phyloP scores from a whole-genome alignment of 2,888 invertebrate species.

The Ectobius pallidus region DNA sequence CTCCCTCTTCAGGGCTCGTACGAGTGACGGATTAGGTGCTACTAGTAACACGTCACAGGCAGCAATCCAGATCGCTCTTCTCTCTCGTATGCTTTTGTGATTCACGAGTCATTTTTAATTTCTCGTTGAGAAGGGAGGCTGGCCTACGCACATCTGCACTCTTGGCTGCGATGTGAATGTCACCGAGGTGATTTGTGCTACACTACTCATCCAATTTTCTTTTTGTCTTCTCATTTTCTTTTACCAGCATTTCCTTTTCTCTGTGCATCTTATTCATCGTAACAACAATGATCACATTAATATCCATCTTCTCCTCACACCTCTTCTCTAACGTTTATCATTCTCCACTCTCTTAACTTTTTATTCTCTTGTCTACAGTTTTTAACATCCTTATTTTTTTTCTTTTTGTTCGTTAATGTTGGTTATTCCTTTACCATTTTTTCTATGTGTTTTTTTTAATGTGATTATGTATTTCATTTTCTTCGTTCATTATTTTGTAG shows the following conservation, averaged over 20 bases:
- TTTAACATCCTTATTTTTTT: too few species aligned
- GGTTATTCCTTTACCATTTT: too few species aligned
- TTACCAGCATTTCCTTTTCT: background rate
- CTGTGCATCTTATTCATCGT: background rate
- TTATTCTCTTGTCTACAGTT: too few species aligned
- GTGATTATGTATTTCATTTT: too few species aligned
- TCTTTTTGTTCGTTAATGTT: too few species aligned
- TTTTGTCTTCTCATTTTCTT: background rate
- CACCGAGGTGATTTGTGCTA: slow-evolving; percentile 17
- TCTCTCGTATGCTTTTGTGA: slow-evolving; percentile 6
- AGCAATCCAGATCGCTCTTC: background rate
- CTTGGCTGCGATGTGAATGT: slow-evolving; percentile 13
- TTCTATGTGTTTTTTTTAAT: too few species aligned
- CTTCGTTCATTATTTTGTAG: too few species aligned
- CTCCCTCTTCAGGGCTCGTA: background rate
- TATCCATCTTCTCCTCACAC: too few species aligned
- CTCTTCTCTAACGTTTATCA: too few species aligned
- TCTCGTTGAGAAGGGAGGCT: background rate
- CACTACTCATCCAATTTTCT: background rate
- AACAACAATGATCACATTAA: too few species aligned
- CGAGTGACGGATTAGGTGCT: slow-evolving; percentile 2
- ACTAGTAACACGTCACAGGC: background rate
- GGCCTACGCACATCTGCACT: slow-evolving; percentile 21
- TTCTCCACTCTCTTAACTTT: too few species aligned
- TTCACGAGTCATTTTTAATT: slow-evolving; percentile 31